phyloP scores from a whole-genome alignment of 1,140 invertebrate species.

The Diachasma alloeum region DNA sequence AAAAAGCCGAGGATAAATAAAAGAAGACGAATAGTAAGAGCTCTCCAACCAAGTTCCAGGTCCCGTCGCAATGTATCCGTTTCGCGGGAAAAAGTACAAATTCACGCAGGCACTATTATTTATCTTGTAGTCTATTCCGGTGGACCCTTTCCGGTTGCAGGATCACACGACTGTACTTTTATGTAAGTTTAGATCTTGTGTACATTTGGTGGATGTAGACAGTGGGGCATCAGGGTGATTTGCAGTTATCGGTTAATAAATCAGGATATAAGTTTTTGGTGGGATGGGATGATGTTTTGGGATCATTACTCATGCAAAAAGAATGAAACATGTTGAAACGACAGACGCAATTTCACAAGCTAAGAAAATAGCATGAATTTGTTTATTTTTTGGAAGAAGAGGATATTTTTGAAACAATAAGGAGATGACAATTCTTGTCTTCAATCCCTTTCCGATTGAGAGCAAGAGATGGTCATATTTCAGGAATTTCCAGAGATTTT shows the following conservation, averaged over 20 bases:
- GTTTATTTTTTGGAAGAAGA: no score
- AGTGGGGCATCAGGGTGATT: conserved; percentile 44
- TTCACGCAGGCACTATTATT: conserved; percentile 60
- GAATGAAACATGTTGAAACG: no score
- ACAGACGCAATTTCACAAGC: no score
- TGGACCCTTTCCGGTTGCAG: neutral
- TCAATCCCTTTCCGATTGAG: no score
- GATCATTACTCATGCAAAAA: no score
- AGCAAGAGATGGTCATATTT: no score
- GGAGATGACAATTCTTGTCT: no score
- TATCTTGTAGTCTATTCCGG: conserved; percentile 35
- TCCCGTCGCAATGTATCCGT: conserved; percentile 29
- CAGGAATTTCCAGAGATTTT: no score
- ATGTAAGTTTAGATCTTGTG: neutral
- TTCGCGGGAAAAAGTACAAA: conserved; percentile 49
- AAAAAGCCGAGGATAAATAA: neutral
- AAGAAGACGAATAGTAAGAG: neutral
- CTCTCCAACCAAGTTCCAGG: neutral
- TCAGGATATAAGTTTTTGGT: conserved; percentile 35
- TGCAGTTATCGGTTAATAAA: conserved; percentile 61
- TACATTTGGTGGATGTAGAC: neutral
- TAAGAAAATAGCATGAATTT: no score
- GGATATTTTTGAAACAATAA: no score
- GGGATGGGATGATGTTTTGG: no score
- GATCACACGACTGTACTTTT: neutral